Conservation (phyloP, 2,797 vertebrate species). For the Linurgus olivaceus region DNA sequence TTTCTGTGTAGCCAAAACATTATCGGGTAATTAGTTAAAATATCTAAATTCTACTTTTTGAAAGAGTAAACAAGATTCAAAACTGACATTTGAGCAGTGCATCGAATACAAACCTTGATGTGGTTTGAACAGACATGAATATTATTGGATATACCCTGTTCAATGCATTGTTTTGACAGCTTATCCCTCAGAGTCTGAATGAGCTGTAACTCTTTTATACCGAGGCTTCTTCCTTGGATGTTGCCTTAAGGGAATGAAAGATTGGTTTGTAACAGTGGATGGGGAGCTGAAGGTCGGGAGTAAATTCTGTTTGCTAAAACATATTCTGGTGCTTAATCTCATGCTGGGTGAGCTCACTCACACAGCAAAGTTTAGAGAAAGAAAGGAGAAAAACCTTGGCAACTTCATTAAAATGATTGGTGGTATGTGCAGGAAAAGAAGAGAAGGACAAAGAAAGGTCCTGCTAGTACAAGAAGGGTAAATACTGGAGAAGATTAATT, state of each 20-base stretch:
- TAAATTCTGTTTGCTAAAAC: conserved; percentile 28
- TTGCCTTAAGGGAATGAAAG: not conserved
- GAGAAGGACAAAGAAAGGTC: conserved; percentile 7
- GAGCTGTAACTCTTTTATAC: not conserved
- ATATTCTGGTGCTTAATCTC: conserved; percentile 26
- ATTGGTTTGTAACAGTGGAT: not conserved
- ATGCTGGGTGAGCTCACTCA: not conserved
- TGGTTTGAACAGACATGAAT: not conserved
- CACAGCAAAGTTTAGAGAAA: not conserved
- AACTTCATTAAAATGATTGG: conserved; percentile 36
- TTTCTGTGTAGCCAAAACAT: not conserved
- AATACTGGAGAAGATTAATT: conserved; percentile 3
- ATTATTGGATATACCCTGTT: not conserved
- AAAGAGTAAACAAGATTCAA: not conserved
- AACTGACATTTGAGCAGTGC: not conserved
- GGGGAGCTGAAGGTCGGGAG: not conserved
- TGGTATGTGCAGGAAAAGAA: not conserved
- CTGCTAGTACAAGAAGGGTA: not conserved
- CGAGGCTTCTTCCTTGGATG: not conserved
- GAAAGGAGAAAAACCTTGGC: conserved; percentile 10
- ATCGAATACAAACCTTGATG: not conserved
- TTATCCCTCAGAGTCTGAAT: not conserved
- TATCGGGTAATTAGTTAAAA: not conserved
- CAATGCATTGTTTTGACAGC: not conserved
- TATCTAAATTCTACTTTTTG: not conserved